Evolutionary conservation across 2,888 invertebrate genomes (phyloP), one percentile per base, ranked within the genome.

Genomic region (Volucella inflata): DNA sequence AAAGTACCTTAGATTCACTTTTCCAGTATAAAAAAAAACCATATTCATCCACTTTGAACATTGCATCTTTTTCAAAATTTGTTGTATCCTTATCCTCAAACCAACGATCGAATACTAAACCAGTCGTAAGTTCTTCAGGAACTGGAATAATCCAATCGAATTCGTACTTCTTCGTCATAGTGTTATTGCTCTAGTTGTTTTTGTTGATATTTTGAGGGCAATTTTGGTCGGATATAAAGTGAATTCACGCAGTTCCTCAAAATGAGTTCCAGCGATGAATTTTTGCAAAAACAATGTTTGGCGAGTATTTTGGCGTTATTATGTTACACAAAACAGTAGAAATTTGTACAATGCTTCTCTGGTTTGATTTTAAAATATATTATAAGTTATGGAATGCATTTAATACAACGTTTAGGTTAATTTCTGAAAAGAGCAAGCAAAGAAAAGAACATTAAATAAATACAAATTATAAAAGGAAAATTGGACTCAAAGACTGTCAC

Each of bases 11-110:
- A 88, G 97, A 97, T 87, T 98, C 98, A 91, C 98, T 98, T 92
- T 98, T 99, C 99, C 99, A 99, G 92, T 97, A 98, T 88, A 99
- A 96, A 93, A 99, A 99, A 94, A 99, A 99, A 55, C 98, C 99
- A 93, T 97, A 98, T 91, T 98, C 97, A 92, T 99, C 99, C 64
- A 98, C 98, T 93, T 97, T 97, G 93, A 99, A 98, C 88, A 95
- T 92, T 89, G 98, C 98, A 91, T 95, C 96, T 88, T 96, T 95
- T 91, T 99, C 98, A 75, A 96, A 94, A 88, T 98, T 98, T 57
- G 96, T 95, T 90, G 97, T 97, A 92, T 98, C 98, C 92, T 97
- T 98, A 91, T 98, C 98, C 93, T 99, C 99, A 78, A 98, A 97
- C 98, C 99, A 99, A 89, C 99, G 95, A 94, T 99, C 99, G 93